These are phyloP conservation scores for Micromys minutus DNA, from an alignment of 2,113 vertebrate species.

Conservation along the genomic window DNA sequence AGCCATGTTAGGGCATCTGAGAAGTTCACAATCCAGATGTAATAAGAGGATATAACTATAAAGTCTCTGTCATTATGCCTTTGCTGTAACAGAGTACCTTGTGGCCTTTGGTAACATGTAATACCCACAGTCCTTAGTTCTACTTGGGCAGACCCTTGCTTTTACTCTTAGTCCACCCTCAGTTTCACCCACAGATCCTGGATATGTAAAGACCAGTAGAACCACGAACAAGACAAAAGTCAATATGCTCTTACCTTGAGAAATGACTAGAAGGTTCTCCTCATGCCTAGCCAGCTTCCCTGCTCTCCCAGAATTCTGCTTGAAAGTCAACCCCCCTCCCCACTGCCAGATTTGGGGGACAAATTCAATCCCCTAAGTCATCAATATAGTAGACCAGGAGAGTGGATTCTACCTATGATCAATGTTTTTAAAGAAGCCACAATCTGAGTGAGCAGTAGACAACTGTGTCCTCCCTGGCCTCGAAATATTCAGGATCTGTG, in stretches of 20 bases:
- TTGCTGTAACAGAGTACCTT: not conserved
- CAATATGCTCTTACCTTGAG: not conserved
- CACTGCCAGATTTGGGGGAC: not conserved
- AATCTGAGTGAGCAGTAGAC: not conserved
- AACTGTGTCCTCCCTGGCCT: not conserved
- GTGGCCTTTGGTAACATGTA: not conserved
- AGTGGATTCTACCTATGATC: not conserved
- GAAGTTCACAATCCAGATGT: not conserved
- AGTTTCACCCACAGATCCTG: not conserved
- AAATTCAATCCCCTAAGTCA: not conserved
- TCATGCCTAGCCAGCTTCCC: not conserved
- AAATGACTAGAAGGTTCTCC: slow-evolving; percentile 8
- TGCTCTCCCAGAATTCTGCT: not conserved
- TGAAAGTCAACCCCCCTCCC: not conserved
- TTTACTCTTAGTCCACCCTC: not conserved
- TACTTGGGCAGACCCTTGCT: not conserved
- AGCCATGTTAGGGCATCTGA: not conserved
- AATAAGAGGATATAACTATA: not conserved
- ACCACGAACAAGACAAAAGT: not conserved
- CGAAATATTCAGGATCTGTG: not conserved
- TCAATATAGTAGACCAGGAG: not conserved
- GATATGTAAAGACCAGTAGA: not conserved
- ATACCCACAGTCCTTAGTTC: not conserved
- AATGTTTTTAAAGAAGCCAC: not conserved
- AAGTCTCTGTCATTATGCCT: not conserved